Percentiles rank a stretch among this genome's conserved stretches.
Conservation (phyloP, 2,888 invertebrate species). For the Amphimallon solstitiale region DNA sequence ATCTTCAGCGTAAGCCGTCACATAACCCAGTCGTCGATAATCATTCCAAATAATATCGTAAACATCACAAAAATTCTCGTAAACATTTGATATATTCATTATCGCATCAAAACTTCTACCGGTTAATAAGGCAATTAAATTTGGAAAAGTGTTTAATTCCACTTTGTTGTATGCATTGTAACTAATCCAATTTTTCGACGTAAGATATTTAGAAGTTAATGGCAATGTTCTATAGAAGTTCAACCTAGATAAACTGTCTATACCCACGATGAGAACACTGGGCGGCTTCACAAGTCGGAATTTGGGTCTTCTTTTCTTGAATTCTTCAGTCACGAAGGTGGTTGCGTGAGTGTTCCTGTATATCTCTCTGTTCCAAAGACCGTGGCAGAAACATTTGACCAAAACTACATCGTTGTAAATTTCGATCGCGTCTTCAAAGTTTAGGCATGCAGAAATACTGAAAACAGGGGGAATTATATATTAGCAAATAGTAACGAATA, state of each 20-base stretch:
- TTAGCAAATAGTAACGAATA: no score
- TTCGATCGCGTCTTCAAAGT: conserved; percentile 61
- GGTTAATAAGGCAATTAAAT: conserved; percentile 82
- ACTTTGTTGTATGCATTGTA: conserved; percentile 68
- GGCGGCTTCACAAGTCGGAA: conserved; percentile 54
- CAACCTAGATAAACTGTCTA: conserved; percentile 85
- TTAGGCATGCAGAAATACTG: conserved; percentile 64
- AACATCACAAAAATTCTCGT: conserved; percentile 68
- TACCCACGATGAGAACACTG: conserved; percentile 81
- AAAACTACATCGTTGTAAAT: conserved; percentile 63
- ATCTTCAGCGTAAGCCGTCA: conserved; percentile 85
- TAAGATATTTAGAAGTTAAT: conserved; percentile 74
- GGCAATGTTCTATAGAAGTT: conserved; percentile 81
- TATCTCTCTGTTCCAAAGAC: conserved; percentile 52
- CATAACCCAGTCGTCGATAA: conserved; percentile 76
- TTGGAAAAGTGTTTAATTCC: conserved; percentile 90
- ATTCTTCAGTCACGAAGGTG: conserved; percentile 62
- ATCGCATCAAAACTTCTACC: conserved; percentile 68
- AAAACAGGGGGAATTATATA: no score
- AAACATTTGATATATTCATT: conserved; percentile 66
- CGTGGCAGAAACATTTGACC: conserved; percentile 62
- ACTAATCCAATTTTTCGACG: conserved; percentile 64
- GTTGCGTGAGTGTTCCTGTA: conserved; percentile 69
- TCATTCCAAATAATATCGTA: conserved; percentile 83
- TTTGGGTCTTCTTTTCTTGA: conserved; percentile 60